These are phyloP conservation scores for Tachyglossus aculeatus DNA, from an alignment of 2,797 vertebrate species.

Conservation along the genomic window DNA sequence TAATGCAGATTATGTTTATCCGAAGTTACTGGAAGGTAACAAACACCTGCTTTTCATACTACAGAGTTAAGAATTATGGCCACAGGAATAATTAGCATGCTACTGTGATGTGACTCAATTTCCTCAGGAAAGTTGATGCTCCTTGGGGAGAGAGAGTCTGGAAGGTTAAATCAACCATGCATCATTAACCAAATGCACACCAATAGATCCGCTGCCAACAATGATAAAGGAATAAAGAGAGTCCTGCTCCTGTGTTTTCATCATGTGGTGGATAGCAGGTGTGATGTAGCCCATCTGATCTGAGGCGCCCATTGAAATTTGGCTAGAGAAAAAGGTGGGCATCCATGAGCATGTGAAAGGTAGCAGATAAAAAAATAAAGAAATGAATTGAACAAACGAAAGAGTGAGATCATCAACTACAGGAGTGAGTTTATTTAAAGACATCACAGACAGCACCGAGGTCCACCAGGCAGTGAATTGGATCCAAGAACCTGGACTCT, in stretches of 20 bases:
- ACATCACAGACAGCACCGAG: no score
- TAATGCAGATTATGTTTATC: conserved; percentile 13
- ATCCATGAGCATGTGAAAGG: conserved; percentile 34
- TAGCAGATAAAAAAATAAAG: neutral
- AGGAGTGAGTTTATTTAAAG: no score
- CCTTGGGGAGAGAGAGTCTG: conserved; percentile 56
- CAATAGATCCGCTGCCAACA: conserved; percentile 70
- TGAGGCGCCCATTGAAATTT: neutral
- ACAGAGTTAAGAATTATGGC: conserved; percentile 50
- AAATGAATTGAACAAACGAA: neutral
- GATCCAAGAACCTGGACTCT: no score
- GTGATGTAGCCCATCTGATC: conserved; percentile 22
- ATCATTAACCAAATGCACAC: conserved; percentile 70
- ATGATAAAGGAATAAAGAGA: conserved; percentile 48
- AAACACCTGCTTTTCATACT: conserved; percentile 41
- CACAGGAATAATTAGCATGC: conserved; percentile 59
- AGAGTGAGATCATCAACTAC: no score
- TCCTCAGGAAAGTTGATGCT: conserved; percentile 53
- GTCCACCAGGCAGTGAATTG: no score
- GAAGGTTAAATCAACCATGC: conserved; percentile 71
- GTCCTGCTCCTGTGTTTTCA: conserved; percentile 9
- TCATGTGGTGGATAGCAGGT: conserved; percentile 29
- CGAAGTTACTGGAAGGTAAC: conserved; percentile 39
- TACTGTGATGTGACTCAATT: conserved; percentile 65
- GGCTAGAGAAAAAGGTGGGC: conserved; percentile 42